phyloP scores from a whole-genome alignment of 1,140 invertebrate species.

The Drosophila saltans region DNA sequence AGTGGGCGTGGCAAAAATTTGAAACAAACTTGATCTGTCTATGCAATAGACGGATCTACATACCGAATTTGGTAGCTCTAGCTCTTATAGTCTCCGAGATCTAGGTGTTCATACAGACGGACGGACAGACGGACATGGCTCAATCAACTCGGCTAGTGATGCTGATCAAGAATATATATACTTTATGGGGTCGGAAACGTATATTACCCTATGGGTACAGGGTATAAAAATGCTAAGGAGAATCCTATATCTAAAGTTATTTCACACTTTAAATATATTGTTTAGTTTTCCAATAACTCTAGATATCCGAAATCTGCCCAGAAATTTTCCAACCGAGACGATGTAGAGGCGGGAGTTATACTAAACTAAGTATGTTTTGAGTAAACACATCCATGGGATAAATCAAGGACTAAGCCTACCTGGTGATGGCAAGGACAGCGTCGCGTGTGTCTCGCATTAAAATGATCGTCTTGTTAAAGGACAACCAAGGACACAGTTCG shows the following conservation, averaged over 20 bases:
- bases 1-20: too few relatives aligned
- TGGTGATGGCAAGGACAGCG: constrained; percentile 31
- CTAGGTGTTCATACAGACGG: too few relatives aligned
- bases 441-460: constrained; percentile 77
- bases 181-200: too few relatives aligned
- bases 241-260: neutral
- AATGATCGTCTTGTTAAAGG: constrained; percentile 71
- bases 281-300: neutral
- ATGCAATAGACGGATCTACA: too few relatives aligned
- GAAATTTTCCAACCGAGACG: neutral
- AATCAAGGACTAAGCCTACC: constrained; percentile 67
- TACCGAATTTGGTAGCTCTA: too few relatives aligned
- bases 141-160: too few relatives aligned
- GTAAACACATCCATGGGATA: constrained; percentile 63
- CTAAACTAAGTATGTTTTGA: constrained; percentile 73
- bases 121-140: too few relatives aligned
- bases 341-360: constrained; percentile 40
- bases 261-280: neutral
- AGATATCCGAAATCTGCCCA: neutral
- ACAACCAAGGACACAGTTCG: constrained; percentile 61
- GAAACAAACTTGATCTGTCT: too few relatives aligned
- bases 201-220: too few relatives aligned
- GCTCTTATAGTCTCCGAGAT: too few relatives aligned
- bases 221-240: too few relatives aligned
- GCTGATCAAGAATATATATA: too few relatives aligned